Percentiles rank a stretch among this genome's conserved stretches.
Conservation (phyloP, 2,113 vertebrate species). For the Upupa epops region DNA sequence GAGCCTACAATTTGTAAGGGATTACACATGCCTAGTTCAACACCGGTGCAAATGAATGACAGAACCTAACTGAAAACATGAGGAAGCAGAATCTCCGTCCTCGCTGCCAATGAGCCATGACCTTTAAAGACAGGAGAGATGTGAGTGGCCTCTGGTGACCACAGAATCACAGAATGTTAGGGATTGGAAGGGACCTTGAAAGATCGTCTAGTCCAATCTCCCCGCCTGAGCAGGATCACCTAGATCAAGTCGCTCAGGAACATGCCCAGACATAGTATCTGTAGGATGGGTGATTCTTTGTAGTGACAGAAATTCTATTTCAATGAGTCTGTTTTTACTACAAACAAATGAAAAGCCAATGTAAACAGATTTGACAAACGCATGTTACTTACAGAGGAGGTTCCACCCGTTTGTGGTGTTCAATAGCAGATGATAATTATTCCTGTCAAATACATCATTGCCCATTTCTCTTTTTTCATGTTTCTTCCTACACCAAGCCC, state of each 20-base stretch:
- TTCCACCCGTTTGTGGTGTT: not conserved
- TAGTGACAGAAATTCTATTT: not conserved
- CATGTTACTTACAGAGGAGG: not conserved
- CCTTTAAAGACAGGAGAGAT: not conserved
- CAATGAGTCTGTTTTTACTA: not conserved
- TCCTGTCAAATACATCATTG: not conserved
- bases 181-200: too few relatives aligned
- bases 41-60: not conserved
- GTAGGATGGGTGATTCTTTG: not conserved
- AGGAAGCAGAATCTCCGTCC: not conserved
- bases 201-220: too few relatives aligned
- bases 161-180: too few relatives aligned
- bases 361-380: not conserved
- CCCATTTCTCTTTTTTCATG: not conserved
- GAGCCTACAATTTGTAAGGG: not conserved
- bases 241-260: too few relatives aligned
- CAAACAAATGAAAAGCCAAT: not conserved
- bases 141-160: not conserved
- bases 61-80: not conserved
- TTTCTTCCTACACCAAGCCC: not conserved
- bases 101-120: not conserved
- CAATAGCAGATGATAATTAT: not conserved
- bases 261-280: not conserved
- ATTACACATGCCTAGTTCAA: not conserved
- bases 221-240: too few relatives aligned